Evolutionary conservation across 1,140 invertebrate genomes (phyloP), one percentile per base, ranked within the genome.

Genomic region (Drosophila paulistorum): DNA sequence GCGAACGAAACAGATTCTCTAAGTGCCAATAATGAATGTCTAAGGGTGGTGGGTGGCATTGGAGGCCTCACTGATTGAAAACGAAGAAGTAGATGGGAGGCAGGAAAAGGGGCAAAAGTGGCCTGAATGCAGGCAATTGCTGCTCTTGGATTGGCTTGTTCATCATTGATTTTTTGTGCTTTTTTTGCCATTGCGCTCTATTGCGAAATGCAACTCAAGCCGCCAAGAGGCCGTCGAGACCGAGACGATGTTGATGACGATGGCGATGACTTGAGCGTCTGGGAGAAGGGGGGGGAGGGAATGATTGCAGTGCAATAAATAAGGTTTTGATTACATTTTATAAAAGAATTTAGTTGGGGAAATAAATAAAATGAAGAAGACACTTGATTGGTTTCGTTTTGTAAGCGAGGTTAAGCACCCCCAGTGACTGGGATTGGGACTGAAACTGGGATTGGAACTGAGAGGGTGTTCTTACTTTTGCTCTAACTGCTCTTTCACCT

Each of bases 281-380:
- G 64, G 45, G 10, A 55, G 7, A 42, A 64, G 35, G 59, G n/a
- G 35, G 54, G 30, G 3, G 20, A 17, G 11, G 33, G 20, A 11
- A 7, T 26, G 33, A 39, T 64, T 54, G 59, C 41, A 55, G 51
- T 60, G 69, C 79, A 83, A 89, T 86, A 89, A 90, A 90, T 91
- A 80, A 90, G 90, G 84, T 91, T 91, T 91, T 91, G 84, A 91
- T 91, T 90, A 86, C 87, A 91, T 91, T 91, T 81, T 84, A 85
- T 90, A 86, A 91, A 91, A 78, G 85, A 84, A 89, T 90, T 90
- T 90, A 86, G 79, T 83, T 90, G 68, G 86, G 79, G 69, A 82
- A 82, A 85, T 81, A 85, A 90, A 85, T 86, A 86, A 86, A 86
- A 69, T 90, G 79, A 86, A 84, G 77, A 91, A 91, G 85, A 91